phyloP scores from a whole-genome alignment of 2,113 vertebrate species.

The Strix uralensis region DNA sequence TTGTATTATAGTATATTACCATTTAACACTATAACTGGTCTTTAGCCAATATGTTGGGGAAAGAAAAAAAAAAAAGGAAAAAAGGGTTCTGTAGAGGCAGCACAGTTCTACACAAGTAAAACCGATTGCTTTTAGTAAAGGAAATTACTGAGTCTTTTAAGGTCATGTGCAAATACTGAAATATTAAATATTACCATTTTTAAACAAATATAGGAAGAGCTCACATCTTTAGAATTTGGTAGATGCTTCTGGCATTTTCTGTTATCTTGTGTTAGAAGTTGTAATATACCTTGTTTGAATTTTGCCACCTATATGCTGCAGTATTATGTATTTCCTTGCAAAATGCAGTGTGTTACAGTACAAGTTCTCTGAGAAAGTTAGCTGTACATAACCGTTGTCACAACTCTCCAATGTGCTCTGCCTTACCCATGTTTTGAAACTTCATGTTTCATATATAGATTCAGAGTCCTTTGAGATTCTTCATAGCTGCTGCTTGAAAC shows the following conservation, averaged over 20 bases:
- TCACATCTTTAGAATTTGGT: neutral
- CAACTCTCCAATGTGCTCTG: neutral
- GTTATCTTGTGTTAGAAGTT: neutral
- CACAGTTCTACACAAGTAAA: neutral
- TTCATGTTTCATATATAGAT: neutral
- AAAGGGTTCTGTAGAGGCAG: neutral
- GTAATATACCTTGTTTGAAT: neutral
- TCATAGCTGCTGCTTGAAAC: conserved; percentile 18
- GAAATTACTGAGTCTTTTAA: neutral
- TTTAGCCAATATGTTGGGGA: neutral
- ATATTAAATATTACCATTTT: neutral
- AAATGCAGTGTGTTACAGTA: neutral
- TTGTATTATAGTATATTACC: neutral
- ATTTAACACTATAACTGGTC: neutral
- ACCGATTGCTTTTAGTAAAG: neutral
- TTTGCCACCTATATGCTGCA: neutral
- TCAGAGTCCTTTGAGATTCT: neutral
- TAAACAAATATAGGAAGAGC: neutral
- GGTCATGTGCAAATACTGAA: neutral
- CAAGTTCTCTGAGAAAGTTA: neutral
- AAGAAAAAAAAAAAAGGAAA: neutral
- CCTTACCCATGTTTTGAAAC: conserved; percentile 10
- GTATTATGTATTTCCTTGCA: neutral
- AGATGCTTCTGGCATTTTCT: neutral
- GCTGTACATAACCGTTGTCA: neutral